phyloP scores from a whole-genome alignment of 1,140 invertebrate species.

The Drosophila varians region DNA sequence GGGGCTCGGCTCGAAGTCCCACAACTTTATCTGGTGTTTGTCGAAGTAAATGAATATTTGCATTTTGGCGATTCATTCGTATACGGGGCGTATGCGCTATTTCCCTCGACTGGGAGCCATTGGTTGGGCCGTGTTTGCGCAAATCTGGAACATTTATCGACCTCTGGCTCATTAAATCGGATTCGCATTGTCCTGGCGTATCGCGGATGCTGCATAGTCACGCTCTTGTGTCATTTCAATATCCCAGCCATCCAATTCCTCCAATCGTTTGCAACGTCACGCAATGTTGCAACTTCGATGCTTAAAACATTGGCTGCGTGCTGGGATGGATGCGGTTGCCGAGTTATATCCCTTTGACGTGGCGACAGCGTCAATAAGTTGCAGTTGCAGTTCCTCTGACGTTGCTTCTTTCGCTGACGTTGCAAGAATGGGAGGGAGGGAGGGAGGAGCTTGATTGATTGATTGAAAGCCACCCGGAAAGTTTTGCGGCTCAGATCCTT shows the following conservation, averaged over 20 bases:
- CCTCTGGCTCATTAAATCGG: slow-evolving; percentile 13
- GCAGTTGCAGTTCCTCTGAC: slow-evolving; percentile 19
- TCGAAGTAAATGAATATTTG: slow-evolving; percentile 50
- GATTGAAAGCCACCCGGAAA: slow-evolving; percentile 7
- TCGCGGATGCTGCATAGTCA: slow-evolving; percentile 8
- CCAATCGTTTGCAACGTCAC: slow-evolving; percentile 17
- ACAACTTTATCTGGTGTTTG: slow-evolving; percentile 12
- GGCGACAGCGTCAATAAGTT: slow-evolving; percentile 10
- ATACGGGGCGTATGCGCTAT: slow-evolving; percentile 35
- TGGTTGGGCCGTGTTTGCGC: not conserved
- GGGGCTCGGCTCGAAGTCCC: not conserved
- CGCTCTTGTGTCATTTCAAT: slow-evolving; percentile 9
- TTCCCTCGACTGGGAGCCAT: slow-evolving; percentile 9
- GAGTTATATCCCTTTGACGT: not conserved
- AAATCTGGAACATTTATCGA: slow-evolving; percentile 6
- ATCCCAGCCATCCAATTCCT: slow-evolving; percentile 8
- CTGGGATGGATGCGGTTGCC: not conserved
- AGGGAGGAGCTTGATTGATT: not conserved
- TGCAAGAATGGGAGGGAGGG: not conserved
- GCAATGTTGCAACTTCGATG: slow-evolving; percentile 18
- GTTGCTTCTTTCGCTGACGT: slow-evolving; percentile 18
- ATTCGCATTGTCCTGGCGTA: not conserved
- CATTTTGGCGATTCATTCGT: slow-evolving; percentile 4
- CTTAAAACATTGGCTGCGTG: not conserved
- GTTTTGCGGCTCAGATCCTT: not conserved